Base-by-base conservation (phyloP, 2,888 invertebrate genomes). In the Archaeoteleia sp. region DNA sequence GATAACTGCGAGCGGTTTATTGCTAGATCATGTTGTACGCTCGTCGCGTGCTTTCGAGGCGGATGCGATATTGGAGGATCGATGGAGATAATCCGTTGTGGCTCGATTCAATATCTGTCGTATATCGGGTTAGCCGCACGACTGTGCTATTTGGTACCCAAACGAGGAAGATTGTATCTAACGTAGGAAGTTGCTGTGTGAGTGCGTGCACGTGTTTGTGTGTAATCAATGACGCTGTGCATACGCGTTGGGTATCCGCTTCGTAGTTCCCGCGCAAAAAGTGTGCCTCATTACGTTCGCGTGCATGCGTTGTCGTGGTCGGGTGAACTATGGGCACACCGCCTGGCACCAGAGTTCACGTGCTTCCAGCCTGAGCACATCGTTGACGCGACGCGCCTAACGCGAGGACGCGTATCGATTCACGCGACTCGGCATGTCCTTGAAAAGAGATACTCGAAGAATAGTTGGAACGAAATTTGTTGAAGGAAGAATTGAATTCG, bases 371-470 rank as follows among this genome's bases (percentile, higher is more conserved):
- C 14, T 8, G 29, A 5, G 14, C 35, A 32, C 35, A 23, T 25
- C 46, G 46, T 29, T 48, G 27, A 42, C 29, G 15, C 25, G 9
- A 13, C 48, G 13, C 9, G 35, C 25, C 48, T 27, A 13, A 20
- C 20, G 20, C 20, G 20, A 20, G 13, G 23, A 34, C 32, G 3
- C 27, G 39, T 57, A 57, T 57, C 57, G 57, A 57, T 57, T 23
- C 34, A 34, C 20, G 3, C 27, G 27, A 37, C 35, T 15, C 55
- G 42, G 6, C 29, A 32, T 57, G 65, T 66, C 65, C 65, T 58
- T 66, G 58, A 57, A 57, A 65, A 55, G 34, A 37, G 45, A 43
- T n/a, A 57, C 39, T 17, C 13, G 17, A 29, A 43, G 20, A 13
- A 40, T 9, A 15, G 27, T 32, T 17, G 25, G 30, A 7, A 23